Evolutionary conservation across 2,113 vertebrate genomes (phyloP), one percentile per base, ranked within the genome.

Genomic region (Leptosomus discolor): DNA sequence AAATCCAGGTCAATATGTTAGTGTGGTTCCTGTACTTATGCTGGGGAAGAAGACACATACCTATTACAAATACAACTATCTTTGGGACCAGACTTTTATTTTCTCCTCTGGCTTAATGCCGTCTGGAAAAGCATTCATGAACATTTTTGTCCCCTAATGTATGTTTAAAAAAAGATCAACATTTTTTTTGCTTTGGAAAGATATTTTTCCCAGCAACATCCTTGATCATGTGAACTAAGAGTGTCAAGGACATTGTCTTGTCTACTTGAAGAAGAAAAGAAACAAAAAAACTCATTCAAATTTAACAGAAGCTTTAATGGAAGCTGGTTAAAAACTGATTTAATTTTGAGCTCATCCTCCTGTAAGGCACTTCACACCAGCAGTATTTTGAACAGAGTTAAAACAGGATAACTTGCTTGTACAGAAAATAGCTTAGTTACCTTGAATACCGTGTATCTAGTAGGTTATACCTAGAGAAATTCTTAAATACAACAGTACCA

Each of bases 291-390:
- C 20, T 14, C 11, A 16, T 57, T 39, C 18, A 36, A 37, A 76
- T 82, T 65, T 27, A 60, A 65, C 26, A 7, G 58, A 71, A 48
- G 5, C 12, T 82, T 65, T 27, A 60, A 65, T 30, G 8, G 58
- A 71, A 48, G 5, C 12, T 76, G 21, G 12, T 86, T 86, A 53
- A 75, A 90, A 76, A 17, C 9, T 26, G n/a, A 32, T 70, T 53
- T 77, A 54, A 21, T 71, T 86, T 75, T 45, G 14, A 70, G 50
- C 8, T 39, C 37, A 39, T 75, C 23, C 13, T 76, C 57, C 65
- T 58, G 41, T 32, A 57, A 76, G 51, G 8, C 24, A 22, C 17
- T 39, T 84, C 39, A 46, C 1, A 0, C 5, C 0, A 0, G 1
- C 12, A 63, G 15, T 57, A 22, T 75, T 75, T 87, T 61, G n/a